Evolutionary conservation across 2,113 vertebrate species (phyloP).

Genomic region (Xyrauchen texanus): DNA sequence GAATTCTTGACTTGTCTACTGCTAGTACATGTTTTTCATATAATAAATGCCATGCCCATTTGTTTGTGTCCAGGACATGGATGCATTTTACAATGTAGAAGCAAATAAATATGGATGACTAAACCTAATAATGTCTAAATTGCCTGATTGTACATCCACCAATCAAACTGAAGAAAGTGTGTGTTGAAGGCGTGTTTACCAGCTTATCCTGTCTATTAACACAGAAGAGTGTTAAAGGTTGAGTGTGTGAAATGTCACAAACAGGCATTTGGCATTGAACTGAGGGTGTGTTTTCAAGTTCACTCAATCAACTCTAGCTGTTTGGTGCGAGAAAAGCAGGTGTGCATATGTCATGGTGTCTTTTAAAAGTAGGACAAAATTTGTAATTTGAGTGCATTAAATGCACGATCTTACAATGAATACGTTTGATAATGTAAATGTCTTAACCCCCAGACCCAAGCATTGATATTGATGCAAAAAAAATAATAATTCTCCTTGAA

Average conservation of each 20-base stretch:
- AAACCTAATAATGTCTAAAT: neutral
- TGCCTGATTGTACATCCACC: too few relatives aligned
- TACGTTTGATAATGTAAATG: too few relatives aligned
- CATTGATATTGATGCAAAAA: too few relatives aligned
- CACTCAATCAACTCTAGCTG: neutral
- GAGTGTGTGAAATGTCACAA: neutral
- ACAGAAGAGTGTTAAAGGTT: neutral
- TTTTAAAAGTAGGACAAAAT: neutral
- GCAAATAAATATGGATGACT: slow-evolving; percentile 1
- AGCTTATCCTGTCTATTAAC: neutral
- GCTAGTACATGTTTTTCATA: neutral
- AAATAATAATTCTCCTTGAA: too few relatives aligned
- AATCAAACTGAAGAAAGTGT: too few relatives aligned
- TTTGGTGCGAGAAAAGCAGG: neutral
- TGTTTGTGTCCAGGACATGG: too few relatives aligned
- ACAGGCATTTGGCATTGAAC: neutral
- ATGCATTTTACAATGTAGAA: neutral
- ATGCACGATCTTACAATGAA: too few relatives aligned
- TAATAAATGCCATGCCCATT: too few relatives aligned
- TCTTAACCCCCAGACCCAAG: too few relatives aligned
- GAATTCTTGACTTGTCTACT: too few relatives aligned
- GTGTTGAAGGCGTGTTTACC: neutral
- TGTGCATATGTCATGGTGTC: neutral
- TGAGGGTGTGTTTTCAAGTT: neutral
- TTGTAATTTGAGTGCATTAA: too few relatives aligned